Percentiles rank a stretch among this genome's conserved stretches.
phyloP scores from a whole-genome alignment of 2,113 vertebrate genomes.

The Odobenus rosmarus region DNA sequence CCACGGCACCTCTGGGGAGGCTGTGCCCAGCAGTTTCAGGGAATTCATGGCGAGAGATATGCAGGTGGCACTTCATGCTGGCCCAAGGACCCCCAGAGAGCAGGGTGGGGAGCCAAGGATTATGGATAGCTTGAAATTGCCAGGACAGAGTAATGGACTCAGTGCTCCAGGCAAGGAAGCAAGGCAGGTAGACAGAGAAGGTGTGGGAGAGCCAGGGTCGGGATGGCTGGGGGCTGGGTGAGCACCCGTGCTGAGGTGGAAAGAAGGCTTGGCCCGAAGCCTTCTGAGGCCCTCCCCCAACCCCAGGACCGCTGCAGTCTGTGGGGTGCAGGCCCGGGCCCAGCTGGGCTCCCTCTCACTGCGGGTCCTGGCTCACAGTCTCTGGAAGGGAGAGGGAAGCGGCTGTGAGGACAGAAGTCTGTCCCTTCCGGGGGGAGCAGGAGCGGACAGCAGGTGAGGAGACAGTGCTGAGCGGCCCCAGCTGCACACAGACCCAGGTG shows the following conservation, averaged over 20 bases:
- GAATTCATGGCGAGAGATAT: background rate
- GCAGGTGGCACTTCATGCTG: background rate
- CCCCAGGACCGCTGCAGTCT: background rate
- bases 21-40: background rate
- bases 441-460: background rate
- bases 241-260: background rate
- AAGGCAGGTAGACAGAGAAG: background rate
- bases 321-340: background rate
- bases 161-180: background rate
- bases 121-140: background rate
- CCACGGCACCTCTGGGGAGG: background rate
- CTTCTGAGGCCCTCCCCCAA: background rate
- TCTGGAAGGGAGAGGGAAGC: background rate
- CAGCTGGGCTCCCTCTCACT: background rate
- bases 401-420: background rate
- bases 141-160: background rate
- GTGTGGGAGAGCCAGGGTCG: background rate
- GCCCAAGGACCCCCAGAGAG: background rate
- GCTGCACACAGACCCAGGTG: background rate
- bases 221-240: background rate
- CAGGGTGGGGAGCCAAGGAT: too few relatives aligned
- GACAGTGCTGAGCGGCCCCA: background rate
- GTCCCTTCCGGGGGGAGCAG: background rate
- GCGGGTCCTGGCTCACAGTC: background rate
- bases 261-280: too few relatives aligned